Base-by-base conservation (phyloP, 1,140 invertebrate genomes). In the Mylabris phalerata region DNA sequence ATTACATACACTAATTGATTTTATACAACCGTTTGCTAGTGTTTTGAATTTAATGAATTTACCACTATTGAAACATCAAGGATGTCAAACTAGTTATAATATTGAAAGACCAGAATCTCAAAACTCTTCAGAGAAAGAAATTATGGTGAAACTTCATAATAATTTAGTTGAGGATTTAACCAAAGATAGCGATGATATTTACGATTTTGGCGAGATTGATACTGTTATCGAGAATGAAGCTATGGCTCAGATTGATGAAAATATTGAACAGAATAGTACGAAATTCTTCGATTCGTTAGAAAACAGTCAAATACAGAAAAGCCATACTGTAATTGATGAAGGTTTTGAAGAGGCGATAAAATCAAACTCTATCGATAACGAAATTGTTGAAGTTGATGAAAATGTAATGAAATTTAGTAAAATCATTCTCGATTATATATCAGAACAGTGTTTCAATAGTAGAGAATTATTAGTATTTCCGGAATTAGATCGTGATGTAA, bases 381-480 rank as follows among this genome's bases (percentile, higher is more conserved):
- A 19, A 19, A 19, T 19, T 19, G 19, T 19, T 19, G 19, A 55
- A 52, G 43, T 48, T 32, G 67, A 71, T 55, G 62, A 65, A 9
- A 58, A 57, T 24, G 42, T 70, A 13, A 42, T 63, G 9, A 58
- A 63, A 57, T 50, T 72, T 5, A 45, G 49, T 0, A 54, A 57
- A 44, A 38, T 64, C 9, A 69, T 73, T 24, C 54, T 56, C 7
- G 67, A 69, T n/a, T 70, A 70, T 64, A 50, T 73, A 19, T 11
- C 64, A 10, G 57, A 71, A 32, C 67, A 72, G 52, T 68, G 68
- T 44, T 68, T 69, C 45, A 62, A 72, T 48, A 39, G 61, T 24
- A 62, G 60, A 9, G 71, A 73, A 9, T 41, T 71, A 7, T 52
- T 73, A 11, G 39, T 73, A 38, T 72, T 72, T 50, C 71, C 72